Conservation (phyloP, 1,140 invertebrate species). For the Trachymyrmex cornetzi region DNA sequence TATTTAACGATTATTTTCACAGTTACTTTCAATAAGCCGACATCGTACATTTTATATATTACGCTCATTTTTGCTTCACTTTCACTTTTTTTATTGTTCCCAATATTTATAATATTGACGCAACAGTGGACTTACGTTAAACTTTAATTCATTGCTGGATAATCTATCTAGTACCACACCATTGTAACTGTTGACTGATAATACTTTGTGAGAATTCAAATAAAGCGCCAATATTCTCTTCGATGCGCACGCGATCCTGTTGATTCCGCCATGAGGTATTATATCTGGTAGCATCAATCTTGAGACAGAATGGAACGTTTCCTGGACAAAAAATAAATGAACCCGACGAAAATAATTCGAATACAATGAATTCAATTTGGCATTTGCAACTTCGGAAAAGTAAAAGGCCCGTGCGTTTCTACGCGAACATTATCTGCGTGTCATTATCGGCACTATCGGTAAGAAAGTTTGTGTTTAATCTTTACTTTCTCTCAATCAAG, state of each 20-base stretch:
- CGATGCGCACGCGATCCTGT: not conserved
- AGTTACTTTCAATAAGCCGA: not conserved
- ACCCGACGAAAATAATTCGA: slow-evolving; percentile 22
- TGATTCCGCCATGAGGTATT: slow-evolving; percentile 6
- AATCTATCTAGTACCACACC: not conserved
- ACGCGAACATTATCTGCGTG: slow-evolving; percentile 84
- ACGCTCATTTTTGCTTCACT: not conserved
- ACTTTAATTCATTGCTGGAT: not conserved
- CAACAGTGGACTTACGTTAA: not conserved
- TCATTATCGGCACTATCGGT: slow-evolving; percentile 85
- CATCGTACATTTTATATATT: not conserved
- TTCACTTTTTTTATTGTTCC: slow-evolving; percentile 3
- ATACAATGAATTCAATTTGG: slow-evolving; percentile 28
- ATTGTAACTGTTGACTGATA: not conserved
- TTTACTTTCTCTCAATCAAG: not conserved
- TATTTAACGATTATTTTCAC: slow-evolving; percentile 16
- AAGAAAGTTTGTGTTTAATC: slow-evolving; percentile 53
- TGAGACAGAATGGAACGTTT: not conserved
- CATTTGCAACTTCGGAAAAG: slow-evolving; percentile 82
- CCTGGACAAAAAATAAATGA: slow-evolving; percentile 54
- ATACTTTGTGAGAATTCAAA: slow-evolving; percentile 40
- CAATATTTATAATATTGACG: not conserved
- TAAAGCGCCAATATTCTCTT: slow-evolving; percentile 40
- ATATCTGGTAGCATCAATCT: not conserved
- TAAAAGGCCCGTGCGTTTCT: slow-evolving; percentile 84